These are phyloP conservation scores for Alviniconcha strummeri DNA, from an alignment of 2,888 invertebrate species.

Conservation along the genomic window DNA sequence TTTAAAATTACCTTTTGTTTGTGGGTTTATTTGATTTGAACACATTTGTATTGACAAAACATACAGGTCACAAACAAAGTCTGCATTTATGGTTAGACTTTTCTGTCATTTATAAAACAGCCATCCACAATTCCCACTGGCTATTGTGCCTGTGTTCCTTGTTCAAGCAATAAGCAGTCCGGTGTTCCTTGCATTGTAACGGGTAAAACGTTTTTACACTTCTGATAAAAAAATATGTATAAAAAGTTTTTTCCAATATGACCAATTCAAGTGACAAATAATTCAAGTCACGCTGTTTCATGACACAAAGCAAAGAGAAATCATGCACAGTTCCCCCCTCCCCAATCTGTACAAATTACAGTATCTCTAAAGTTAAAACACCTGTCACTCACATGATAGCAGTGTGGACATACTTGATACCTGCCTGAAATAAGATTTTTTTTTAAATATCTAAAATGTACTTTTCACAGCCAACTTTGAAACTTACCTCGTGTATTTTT, in stretches of 20 bases:
- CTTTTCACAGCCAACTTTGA: background rate
- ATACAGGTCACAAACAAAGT: background rate
- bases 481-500: slow-evolving; percentile 78
- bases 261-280: no score
- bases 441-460: background rate
- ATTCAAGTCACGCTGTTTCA: no score
- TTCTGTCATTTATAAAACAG: no score
- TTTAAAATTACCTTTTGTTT: background rate
- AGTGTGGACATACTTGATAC: background rate
- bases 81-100: no score
- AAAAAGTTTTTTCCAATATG: background rate
- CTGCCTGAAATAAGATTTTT: background rate
- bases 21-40: no score
- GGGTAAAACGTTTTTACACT: no score
- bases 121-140: no score
- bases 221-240: background rate
- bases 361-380: background rate
- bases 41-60: no score
- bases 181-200: no score
- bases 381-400: background rate
- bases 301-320: background rate
- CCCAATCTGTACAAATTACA: background rate
- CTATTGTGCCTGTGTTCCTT: no score
- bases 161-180: no score
- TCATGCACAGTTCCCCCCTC: background rate